Conservation (phyloP, 2,797 vertebrate genomes). For the Aplochiton taeniatus region DNA sequence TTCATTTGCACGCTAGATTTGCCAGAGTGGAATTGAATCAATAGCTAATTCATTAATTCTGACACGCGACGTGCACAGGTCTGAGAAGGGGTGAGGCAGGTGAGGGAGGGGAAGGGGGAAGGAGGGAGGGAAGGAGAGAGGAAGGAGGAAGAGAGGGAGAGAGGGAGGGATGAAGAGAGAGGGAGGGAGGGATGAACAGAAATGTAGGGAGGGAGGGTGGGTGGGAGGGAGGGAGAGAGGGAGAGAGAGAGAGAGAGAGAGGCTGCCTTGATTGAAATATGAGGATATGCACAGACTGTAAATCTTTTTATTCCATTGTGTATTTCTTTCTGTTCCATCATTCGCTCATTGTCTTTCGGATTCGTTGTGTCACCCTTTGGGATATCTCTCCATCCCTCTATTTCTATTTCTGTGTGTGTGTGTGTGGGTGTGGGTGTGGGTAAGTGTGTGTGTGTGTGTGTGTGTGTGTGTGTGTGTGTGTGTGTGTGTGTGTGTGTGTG, state of each 20-base stretch:
- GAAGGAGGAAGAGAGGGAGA: not conserved
- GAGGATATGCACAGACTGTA: conserved; percentile 62
- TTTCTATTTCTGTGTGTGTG: conserved; percentile 1
- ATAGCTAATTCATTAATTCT: conserved; percentile 94
- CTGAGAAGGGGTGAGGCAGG: conserved; percentile 21
- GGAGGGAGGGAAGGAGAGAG: not conserved
- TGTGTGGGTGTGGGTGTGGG: conserved; percentile 7
- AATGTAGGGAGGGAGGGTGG: too few relatives aligned
- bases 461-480: not conserved
- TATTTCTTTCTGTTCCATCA: not conserved
- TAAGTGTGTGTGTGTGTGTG: conserved; percentile 24
- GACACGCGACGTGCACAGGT: conserved; percentile 66
- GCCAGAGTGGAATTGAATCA: conserved; percentile 91
- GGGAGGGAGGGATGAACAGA: not conserved
- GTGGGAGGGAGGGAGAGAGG: not conserved
- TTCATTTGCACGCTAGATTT: conserved; percentile 91
- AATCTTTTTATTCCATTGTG: too few relatives aligned
- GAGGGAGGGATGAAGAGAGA: not conserved
- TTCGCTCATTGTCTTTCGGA: too few relatives aligned
- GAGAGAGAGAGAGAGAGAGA: conserved; percentile 23
- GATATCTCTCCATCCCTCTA: too few relatives aligned
- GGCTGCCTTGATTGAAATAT: conserved; percentile 82
- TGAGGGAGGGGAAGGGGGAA: not conserved
- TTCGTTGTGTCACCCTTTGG: too few relatives aligned
- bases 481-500: too few relatives aligned